Conservation (phyloP, 2,113 vertebrate species). For the Scatophagus argus region DNA sequence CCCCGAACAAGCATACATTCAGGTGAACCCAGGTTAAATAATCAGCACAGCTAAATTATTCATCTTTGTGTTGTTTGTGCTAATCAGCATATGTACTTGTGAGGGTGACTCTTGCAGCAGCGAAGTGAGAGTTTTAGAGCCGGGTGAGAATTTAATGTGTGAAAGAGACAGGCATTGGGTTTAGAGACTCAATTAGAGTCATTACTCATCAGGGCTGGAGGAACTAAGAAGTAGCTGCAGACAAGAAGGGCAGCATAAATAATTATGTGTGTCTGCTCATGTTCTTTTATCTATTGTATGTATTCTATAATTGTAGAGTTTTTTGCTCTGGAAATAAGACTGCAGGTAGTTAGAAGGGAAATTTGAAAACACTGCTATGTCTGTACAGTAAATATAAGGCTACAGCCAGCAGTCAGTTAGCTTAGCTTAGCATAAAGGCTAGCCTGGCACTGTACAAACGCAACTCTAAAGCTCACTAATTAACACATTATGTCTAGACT, state of each 20-base stretch:
- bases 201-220: not conserved
- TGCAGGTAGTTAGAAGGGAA: not conserved
- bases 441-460: not conserved
- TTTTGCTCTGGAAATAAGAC: not conserved
- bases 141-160: constrained; percentile 20
- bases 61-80: constrained; percentile 1
- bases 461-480: not conserved
- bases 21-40: constrained; percentile 19
- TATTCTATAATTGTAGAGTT: not conserved
- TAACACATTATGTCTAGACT: not conserved
- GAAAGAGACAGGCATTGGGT: not conserved
- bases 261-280: not conserved
- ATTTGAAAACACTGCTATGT: not conserved
- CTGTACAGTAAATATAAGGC: not conserved
- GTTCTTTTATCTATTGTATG: not conserved
- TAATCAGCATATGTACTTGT: constrained; percentile 1
- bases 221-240: not conserved
- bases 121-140: not conserved
- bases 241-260: not conserved
- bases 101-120: not conserved
- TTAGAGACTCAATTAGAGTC: not conserved
- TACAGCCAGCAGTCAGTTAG: no score
- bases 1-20: constrained; percentile 28
- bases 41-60: constrained; percentile 21
- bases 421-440: not conserved